These are phyloP conservation scores for Oceanites oceanicus DNA, from an alignment of 2,113 vertebrate species.

Conservation along the genomic window DNA sequence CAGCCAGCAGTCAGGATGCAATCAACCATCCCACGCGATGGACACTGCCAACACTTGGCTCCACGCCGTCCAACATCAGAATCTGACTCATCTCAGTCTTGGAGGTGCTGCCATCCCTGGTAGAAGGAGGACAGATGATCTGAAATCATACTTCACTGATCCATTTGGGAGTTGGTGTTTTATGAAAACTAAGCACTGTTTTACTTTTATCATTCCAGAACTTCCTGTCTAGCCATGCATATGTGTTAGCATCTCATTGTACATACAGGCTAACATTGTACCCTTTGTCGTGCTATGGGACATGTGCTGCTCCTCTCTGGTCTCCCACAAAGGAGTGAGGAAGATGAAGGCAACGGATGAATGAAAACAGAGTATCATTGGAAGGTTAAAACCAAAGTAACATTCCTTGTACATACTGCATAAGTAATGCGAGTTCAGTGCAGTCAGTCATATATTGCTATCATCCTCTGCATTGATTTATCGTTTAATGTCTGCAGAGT, in stretches of 20 bases:
- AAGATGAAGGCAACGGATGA: not conserved
- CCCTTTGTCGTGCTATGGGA: not conserved
- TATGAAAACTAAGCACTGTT: not conserved
- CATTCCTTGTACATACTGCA: not conserved
- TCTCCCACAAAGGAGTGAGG: not conserved
- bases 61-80: rapidly evolving
- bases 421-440: not conserved
- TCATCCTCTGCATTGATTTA: not conserved
- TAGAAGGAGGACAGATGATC: not conserved
- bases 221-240: rapidly evolving
- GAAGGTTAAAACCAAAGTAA: not conserved
- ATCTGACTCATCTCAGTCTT: not conserved
- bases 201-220: not conserved
- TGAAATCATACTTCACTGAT: not conserved
- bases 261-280: not conserved
- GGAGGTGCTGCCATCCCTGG: not conserved
- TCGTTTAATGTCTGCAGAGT: not conserved
- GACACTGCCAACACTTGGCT: not conserved
- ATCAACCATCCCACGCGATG: rapidly evolving
- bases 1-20: not conserved
- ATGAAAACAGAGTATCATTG: not conserved
- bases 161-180: not conserved
- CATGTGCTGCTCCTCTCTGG: not conserved
- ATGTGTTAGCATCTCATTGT: not conserved
- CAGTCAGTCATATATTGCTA: not conserved